Conservation (phyloP, 2,113 vertebrate species). For the Phrynosoma platyrhinos region DNA sequence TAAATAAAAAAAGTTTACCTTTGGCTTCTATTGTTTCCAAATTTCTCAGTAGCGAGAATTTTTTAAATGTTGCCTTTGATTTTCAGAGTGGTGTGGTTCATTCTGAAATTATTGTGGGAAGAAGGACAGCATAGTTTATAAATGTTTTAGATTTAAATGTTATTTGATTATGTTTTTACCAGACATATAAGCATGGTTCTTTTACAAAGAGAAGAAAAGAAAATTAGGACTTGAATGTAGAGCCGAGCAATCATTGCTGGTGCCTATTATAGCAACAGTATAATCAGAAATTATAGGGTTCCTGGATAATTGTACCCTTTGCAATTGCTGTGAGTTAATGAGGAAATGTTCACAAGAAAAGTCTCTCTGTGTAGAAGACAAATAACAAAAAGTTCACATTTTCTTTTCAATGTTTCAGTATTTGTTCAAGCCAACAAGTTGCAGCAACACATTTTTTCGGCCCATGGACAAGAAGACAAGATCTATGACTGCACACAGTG, state of each 20-base stretch:
- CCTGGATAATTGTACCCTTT: constrained; percentile 49
- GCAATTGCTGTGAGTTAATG: constrained; percentile 50
- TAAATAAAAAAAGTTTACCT: constrained; percentile 66
- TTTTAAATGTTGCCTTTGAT: constrained; percentile 57
- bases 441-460: constrained; percentile 99
- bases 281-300: constrained; percentile 46
- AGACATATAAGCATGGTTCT: constrained; percentile 35
- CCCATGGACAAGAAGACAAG: constrained; percentile 99
- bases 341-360: constrained; percentile 33
- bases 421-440: constrained; percentile 99
- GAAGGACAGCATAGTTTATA: constrained; percentile 59
- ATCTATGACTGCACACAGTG: constrained; percentile 99
- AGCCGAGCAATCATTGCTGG: constrained; percentile 6
- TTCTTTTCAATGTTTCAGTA: constrained; percentile 82
- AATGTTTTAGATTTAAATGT: constrained; percentile 59
- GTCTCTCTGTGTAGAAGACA: neutral
- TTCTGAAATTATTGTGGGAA: constrained; percentile 56
- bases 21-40: constrained; percentile 71
- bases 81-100: constrained; percentile 52
- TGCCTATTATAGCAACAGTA: constrained; percentile 30
- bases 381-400: constrained; percentile 63
- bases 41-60: constrained; percentile 74
- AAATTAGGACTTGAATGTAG: constrained; percentile 22
- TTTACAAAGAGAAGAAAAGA: constrained; percentile 50
- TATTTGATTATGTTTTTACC: constrained; percentile 25